phyloP scores from a whole-genome alignment of 2,888 invertebrate genomes.

The Idaea biselata region DNA sequence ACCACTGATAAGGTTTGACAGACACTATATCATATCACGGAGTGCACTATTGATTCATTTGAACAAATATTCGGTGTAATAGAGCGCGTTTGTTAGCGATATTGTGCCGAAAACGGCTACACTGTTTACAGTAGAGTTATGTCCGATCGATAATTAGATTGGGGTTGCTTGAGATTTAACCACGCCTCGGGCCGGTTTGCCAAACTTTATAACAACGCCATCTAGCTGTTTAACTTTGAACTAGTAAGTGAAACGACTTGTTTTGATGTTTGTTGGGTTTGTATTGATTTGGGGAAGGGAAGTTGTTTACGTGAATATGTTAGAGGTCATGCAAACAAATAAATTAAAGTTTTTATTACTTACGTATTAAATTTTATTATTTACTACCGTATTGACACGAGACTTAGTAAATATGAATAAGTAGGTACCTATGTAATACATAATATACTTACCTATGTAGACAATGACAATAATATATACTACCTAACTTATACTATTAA shows the following conservation, averaged over 20 bases:
- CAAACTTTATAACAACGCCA: slow-evolving; percentile 47
- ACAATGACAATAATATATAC: neutral
- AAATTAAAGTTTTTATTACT: slow-evolving; percentile 7
- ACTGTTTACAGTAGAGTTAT: slow-evolving; percentile 50
- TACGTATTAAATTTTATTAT: neutral
- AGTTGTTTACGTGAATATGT: slow-evolving; percentile 2
- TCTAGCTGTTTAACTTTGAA: slow-evolving; percentile 42
- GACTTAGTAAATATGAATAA: neutral
- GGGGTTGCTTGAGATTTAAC: slow-evolving; percentile 57
- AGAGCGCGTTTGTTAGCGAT: slow-evolving; percentile 31
- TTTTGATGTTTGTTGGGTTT: neutral
- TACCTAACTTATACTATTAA: neutral
- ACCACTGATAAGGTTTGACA: slow-evolving; percentile 42
- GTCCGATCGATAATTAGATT: slow-evolving; percentile 63
- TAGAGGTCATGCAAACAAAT: neutral
- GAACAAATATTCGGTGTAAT: slow-evolving; percentile 24
- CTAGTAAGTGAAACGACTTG: slow-evolving; percentile 14
- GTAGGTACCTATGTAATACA: neutral
- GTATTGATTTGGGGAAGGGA: slow-evolving; percentile 2
- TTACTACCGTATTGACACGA: neutral
- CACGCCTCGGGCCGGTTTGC: slow-evolving; percentile 61
- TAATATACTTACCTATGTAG: neutral
- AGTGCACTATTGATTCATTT: slow-evolving; percentile 35
- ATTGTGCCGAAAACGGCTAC: slow-evolving; percentile 47
- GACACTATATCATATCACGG: slow-evolving; percentile 41